Percentiles rank a stretch among this genome's conserved stretches.
Evolutionary conservation across 2,888 invertebrate species (phyloP).

Genomic region (Apoda limacodes): DNA sequence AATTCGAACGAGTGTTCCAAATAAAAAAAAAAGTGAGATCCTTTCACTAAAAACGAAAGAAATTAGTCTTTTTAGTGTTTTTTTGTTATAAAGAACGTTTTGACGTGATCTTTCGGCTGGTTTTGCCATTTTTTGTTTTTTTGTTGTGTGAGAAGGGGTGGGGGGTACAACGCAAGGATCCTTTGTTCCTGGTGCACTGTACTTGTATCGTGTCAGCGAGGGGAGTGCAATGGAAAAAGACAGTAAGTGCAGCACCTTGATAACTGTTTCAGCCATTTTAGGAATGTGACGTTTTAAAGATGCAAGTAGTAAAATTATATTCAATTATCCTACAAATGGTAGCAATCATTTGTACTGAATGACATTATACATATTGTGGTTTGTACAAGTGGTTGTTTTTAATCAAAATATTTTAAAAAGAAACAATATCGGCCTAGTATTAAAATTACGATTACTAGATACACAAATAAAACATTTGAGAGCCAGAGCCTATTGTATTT

Average conservation of each 20-base stretch:
- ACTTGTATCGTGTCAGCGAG: slow-evolving; percentile 21
- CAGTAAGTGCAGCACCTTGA: slow-evolving; percentile 27
- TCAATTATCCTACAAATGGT: too few species aligned
- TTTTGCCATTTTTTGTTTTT: slow-evolving; percentile 12
- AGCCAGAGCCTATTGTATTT: too few species aligned
- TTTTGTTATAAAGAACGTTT: neutral
- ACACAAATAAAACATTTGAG: too few species aligned
- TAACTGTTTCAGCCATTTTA: slow-evolving; percentile 26
- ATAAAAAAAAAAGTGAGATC: neutral
- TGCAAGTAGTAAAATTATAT: too few species aligned
- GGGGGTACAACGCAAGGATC: slow-evolving; percentile 21
- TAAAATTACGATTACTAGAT: too few species aligned
- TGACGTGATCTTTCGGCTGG: slow-evolving; percentile 6
- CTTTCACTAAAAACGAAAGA: slow-evolving; percentile 1
- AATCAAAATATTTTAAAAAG: too few species aligned
- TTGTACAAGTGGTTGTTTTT: too few species aligned
- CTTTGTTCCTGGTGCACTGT: slow-evolving; percentile 41
- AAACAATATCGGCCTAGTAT: too few species aligned
- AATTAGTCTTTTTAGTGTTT: slow-evolving; percentile 4
- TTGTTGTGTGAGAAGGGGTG: slow-evolving; percentile 18
- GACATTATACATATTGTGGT: too few species aligned
- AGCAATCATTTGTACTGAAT: too few species aligned
- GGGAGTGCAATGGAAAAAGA: slow-evolving; percentile 29
- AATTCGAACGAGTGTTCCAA: slow-evolving; percentile 10
- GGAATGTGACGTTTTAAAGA: too few species aligned